These are phyloP conservation scores for Leptobrachium ailaonicum DNA, from an alignment of 2,113 vertebrate genomes.

Conservation along the genomic window DNA sequence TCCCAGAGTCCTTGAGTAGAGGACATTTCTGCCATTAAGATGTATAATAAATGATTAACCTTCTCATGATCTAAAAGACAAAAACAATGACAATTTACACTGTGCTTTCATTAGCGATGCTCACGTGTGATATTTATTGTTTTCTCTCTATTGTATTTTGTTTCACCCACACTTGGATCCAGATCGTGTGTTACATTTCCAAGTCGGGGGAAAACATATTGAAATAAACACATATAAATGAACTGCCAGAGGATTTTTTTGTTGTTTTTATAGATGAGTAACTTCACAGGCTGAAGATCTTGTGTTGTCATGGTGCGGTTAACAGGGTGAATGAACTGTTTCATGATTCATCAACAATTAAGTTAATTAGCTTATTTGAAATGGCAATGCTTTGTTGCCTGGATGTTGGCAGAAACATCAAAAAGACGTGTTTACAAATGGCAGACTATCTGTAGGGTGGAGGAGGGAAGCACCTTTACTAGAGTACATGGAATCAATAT, in stretches of 20 bases:
- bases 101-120: no score
- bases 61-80: no score
- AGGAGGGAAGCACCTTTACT: conserved; percentile 79
- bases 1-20: no score
- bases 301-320: conserved; percentile 97
- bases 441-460: conserved; percentile 77
- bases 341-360: conserved; percentile 99
- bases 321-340: conserved; percentile 95
- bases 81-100: no score
- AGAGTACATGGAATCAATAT: conserved; percentile 56
- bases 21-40: no score
- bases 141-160: background rate
- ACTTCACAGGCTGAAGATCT: conserved; percentile 86
- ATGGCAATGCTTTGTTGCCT: conserved; percentile 97
- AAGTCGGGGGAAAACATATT: background rate
- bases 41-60: no score
- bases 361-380: conserved; percentile 99
- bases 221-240: conserved; percentile 65
- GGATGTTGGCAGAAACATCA: conserved; percentile 96
- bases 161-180: background rate
- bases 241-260: conserved; percentile 82
- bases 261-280: conserved; percentile 83
- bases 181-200: conserved; percentile 1
- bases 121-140: background rate
- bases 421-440: conserved; percentile 95